A percentile compares a stretch with the other conserved stretches of the same genome.
Conservation (phyloP, 2,113 vertebrate species). For the Recurvirostra avosetta region DNA sequence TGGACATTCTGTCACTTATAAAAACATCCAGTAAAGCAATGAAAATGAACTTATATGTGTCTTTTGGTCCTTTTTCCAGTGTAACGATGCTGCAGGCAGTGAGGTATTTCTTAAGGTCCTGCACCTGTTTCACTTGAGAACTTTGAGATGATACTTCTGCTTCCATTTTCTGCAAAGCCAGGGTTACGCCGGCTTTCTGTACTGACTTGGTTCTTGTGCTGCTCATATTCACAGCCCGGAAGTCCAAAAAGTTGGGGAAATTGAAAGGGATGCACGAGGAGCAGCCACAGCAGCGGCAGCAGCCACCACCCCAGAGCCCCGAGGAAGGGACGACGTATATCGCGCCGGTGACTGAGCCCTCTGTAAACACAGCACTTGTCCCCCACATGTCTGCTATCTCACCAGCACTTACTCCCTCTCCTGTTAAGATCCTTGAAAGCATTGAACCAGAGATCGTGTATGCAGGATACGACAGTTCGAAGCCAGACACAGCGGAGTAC, state of each 20-base stretch:
- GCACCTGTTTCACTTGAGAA: neutral
- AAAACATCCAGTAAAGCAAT: neutral
- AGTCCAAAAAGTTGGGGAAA: constrained; percentile 97
- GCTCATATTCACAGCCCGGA: constrained; percentile 81
- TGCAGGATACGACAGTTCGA: constrained; percentile 89
- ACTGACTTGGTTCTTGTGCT: neutral
- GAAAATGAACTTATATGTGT: neutral
- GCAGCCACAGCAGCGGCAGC: constrained; percentile 69
- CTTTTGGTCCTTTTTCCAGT: neutral
- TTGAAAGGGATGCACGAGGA: constrained; percentile 93
- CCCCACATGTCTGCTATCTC: constrained; percentile 84
- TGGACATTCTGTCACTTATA: neutral
- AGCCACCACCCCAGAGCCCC: constrained; percentile 78
- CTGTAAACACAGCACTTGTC: constrained; percentile 84
- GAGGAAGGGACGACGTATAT: constrained; percentile 87
- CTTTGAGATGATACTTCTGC: neutral
- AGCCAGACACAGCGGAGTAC: constrained; percentile 91
- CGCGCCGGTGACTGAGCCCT: constrained; percentile 86
- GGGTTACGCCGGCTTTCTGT: neutral
- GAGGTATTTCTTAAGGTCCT: neutral
- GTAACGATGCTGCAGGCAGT: neutral
- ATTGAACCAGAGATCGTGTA: constrained; percentile 96
- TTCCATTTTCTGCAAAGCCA: neutral
- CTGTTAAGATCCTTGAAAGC: constrained; percentile 89
- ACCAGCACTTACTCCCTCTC: constrained; percentile 88